phyloP scores from a whole-genome alignment of 2,888 invertebrate genomes.

The Sinopyrophorus schimmeli region DNA sequence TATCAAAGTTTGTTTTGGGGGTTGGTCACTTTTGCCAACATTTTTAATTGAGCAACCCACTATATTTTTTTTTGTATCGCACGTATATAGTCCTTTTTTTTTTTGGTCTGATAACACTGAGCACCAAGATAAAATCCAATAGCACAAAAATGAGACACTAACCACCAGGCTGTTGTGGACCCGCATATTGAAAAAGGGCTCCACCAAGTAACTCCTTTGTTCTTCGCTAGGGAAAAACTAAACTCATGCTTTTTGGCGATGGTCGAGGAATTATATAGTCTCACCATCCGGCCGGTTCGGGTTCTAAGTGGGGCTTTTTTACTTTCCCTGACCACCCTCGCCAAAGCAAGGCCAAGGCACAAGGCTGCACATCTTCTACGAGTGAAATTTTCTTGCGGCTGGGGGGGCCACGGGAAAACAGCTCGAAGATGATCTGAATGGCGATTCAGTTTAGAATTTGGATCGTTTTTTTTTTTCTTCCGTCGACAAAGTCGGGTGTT shows the following conservation, averaged over 20 bases:
- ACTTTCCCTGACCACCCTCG: conserved; percentile 41
- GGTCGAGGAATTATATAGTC: conserved; percentile 45
- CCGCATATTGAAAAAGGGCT: conserved; percentile 57
- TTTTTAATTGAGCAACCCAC: too few relatives aligned
- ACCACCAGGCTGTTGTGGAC: conserved; percentile 66
- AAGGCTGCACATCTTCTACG: conserved; percentile 33
- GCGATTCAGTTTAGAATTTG: conserved; percentile 3
- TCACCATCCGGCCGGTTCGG: conserved; percentile 33
- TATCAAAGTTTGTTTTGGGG: too few relatives aligned
- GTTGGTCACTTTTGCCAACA: too few relatives aligned
- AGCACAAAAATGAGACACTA: conserved; percentile 53
- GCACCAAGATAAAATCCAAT: too few relatives aligned
- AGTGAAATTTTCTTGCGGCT: conserved; percentile 11
- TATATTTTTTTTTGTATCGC: too few relatives aligned
- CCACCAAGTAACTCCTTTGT: conserved; percentile 41
- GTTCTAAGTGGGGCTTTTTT: conserved; percentile 38
- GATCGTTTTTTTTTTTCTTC: neutral
- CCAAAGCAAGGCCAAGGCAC: conserved; percentile 45
- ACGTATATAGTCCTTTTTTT: too few relatives aligned
- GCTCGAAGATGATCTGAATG: conserved; percentile 6
- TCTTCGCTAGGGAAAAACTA: conserved; percentile 48
- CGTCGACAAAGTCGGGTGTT: neutral
- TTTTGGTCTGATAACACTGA: too few relatives aligned
- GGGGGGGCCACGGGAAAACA: neutral
- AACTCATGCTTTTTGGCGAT: conserved; percentile 39